Evolutionary conservation across 2,797 vertebrate species (phyloP), one percentile per base, ranked within the genome.

Genomic region (Pangasius macronema): DNA sequence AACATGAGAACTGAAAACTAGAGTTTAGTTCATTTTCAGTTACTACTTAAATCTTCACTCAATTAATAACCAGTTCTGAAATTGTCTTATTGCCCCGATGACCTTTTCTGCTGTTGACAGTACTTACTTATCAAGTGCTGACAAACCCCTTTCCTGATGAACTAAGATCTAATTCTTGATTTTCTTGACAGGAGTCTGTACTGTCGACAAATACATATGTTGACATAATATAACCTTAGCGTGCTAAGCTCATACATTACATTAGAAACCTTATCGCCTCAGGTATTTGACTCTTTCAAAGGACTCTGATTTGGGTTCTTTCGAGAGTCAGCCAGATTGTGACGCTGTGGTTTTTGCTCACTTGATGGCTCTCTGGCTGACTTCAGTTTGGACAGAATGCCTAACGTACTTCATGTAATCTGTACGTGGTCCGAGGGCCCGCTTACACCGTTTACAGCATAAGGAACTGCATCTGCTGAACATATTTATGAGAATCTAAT

Each of bases 401-500:
- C 63, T 13, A 61, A 84, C 61, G 83, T 20, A 39, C 46, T 67
- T 76, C 51, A 85, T 68, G 85, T 53, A 85, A 46, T 36, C 30
- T 13, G 49, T 14, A 39, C 77, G 87, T 75, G 70, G 61, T 86
- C 70, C 11, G 27, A 68, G 36, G 59, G 67, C 59, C 79, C 39
- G 77, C 53, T 84, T 68, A 77, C 72, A 49, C 63, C 72, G 80
- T 85, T 85, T 76, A 68, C 87, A 83, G 59, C 80, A 83, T 33
- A 67, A 75, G 79, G 84, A 27, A 76, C 79, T 16, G 18, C 79
- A 59, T 86, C 84, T 86, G 84, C 84, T 68, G 33, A 76, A 59
- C 84, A 83, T 83, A 82, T 85, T 88, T 79, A 88, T 76, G 87
- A 86, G 70, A 63, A 77, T 83, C 72, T 88, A 88, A 88, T 77